Percentiles rank a stretch among this genome's conserved stretches.
These are phyloP conservation scores for Neosilurus mollespiculum DNA, from an alignment of 2,797 vertebrate genomes.

Conservation along the genomic window DNA sequence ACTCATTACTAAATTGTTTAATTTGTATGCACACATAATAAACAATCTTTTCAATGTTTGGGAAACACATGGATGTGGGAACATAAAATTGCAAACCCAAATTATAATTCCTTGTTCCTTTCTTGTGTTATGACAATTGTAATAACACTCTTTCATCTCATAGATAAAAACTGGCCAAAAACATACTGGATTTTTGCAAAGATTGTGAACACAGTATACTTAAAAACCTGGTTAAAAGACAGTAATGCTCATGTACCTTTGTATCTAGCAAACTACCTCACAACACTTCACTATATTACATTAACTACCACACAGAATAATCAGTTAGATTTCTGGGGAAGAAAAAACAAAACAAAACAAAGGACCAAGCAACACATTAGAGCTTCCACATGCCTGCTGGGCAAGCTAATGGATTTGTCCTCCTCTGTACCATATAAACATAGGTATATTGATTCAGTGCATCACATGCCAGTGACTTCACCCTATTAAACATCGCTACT, in stretches of 20 bases:
- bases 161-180: background rate
- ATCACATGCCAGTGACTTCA: conserved; percentile 3
- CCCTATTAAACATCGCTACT: background rate
- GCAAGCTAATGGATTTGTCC: conserved; percentile 10
- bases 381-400: background rate
- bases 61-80: no score
- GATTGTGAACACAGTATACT: background rate
- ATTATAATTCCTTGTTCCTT: background rate
- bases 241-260: background rate
- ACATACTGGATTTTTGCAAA: background rate
- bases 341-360: background rate
- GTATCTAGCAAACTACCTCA: background rate
- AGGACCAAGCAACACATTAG: background rate
- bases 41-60: no score
- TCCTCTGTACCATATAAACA: background rate
- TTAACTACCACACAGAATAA: background rate
- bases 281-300: background rate
- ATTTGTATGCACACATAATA: no score
- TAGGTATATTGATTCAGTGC: conserved; percentile 14
- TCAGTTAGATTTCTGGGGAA: background rate
- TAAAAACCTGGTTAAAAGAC: background rate
- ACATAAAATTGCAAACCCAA: no score
- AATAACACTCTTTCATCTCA: background rate
- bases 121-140: background rate
- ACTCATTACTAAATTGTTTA: no score